Conservation (phyloP, 2,797 vertebrate genomes). For the Neosalanx taihuensis region DNA sequence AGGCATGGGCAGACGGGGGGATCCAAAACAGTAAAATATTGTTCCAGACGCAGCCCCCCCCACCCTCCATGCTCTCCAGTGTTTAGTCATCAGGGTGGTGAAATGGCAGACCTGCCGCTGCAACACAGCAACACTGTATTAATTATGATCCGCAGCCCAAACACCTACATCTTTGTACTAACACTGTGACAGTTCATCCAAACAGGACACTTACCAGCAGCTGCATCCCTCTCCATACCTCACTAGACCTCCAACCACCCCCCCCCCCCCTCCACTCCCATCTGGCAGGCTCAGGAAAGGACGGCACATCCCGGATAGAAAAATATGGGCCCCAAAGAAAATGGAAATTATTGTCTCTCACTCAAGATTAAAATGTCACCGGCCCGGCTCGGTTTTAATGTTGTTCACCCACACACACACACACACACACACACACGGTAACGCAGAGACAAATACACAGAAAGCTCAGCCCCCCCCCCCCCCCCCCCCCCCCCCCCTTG, state of each 20-base stretch:
- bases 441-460: constrained; percentile 62
- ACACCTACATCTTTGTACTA: constrained; percentile 90
- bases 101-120: constrained; percentile 81
- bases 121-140: constrained; percentile 82
- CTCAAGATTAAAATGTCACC: constrained; percentile 65
- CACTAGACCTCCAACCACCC: constrained; percentile 62
- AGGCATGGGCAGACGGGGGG: constrained; percentile 68
- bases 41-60: constrained; percentile 69
- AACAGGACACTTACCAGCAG: constrained; percentile 90
- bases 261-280: constrained; percentile 52
- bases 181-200: constrained; percentile 90
- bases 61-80: constrained; percentile 64
- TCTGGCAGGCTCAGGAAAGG: constrained; percentile 72
- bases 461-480: constrained; percentile 57
- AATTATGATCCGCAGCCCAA: constrained; percentile 89
- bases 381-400: constrained; percentile 56
- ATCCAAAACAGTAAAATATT: constrained; percentile 87
- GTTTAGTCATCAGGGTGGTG: constrained; percentile 85
- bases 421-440: constrained; percentile 30
- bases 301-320: constrained; percentile 63
- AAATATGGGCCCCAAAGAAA: constrained; percentile 55
- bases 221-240: constrained; percentile 81
- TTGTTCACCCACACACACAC: constrained; percentile 21
- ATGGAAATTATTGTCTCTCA: constrained; percentile 67
- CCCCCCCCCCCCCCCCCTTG: constrained; percentile 40